Evolutionary conservation across 2,797 vertebrate species (phyloP).

Genomic region (Anguilla obscura): DNA sequence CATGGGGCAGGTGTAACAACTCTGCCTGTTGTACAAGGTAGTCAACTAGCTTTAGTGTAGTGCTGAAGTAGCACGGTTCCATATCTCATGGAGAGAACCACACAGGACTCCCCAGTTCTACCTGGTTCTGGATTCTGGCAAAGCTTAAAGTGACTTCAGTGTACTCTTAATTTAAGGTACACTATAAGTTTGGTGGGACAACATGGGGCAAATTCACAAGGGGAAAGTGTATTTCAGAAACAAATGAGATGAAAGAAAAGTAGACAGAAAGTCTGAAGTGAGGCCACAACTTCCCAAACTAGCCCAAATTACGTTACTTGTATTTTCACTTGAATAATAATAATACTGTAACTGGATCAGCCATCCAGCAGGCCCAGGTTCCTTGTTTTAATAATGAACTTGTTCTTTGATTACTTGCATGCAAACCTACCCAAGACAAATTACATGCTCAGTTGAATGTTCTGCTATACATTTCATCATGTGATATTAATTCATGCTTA

Average conservation of each 20-base stretch:
- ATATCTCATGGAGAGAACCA: neutral
- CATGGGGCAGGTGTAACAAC: neutral
- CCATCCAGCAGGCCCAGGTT: neutral
- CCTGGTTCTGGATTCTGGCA: neutral
- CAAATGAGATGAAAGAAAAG: neutral
- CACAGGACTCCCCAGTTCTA: neutral
- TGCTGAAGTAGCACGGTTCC: neutral
- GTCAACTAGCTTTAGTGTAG: neutral
- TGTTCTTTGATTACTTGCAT: neutral
- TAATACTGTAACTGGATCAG: neutral
- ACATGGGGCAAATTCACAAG: neutral
- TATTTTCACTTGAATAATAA: neutral
- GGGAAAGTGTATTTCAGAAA: neutral
- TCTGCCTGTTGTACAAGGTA: neutral
- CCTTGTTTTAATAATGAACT: neutral
- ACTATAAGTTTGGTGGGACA: neutral
- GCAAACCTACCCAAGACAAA: neutral
- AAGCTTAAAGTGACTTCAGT: neutral
- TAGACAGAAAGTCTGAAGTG: neutral
- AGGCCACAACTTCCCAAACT: too few species aligned
- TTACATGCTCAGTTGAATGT: neutral
- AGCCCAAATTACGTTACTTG: neutral
- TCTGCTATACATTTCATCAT: neutral
- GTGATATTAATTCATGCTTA: too few species aligned
- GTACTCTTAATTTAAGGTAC: neutral